phyloP scores from a whole-genome alignment of 2,888 invertebrate species.

The Melanchra persicariae region DNA sequence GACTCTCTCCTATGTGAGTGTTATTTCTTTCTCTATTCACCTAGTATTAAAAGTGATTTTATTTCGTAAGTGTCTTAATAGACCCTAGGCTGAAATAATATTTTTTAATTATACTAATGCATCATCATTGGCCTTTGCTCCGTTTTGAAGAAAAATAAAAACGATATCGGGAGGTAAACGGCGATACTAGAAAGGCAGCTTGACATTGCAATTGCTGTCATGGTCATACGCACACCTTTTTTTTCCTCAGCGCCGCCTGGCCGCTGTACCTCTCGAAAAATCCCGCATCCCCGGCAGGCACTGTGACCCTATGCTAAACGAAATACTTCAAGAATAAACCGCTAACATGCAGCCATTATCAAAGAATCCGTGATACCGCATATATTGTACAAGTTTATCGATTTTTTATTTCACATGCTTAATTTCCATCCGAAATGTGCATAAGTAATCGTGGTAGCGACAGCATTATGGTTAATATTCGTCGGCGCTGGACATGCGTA shows the following conservation, averaged over 20 bases:
- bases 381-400: slow-evolving; percentile 15
- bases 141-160: not conserved
- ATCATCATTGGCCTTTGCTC: too few species aligned
- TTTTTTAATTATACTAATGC: too few species aligned
- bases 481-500: slow-evolving; percentile 68
- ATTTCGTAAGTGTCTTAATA: not conserved
- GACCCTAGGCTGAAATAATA: not conserved
- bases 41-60: not conserved
- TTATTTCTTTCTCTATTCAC: not conserved
- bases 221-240: too few species aligned
- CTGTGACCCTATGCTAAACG: too few species aligned
- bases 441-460: slow-evolving; percentile 67
- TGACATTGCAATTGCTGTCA: too few species aligned
- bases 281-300: too few species aligned
- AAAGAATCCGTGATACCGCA: not conserved
- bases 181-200: too few species aligned
- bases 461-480: slow-evolving; percentile 60
- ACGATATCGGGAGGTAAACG: too few species aligned
- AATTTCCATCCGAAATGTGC: slow-evolving; percentile 51
- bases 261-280: too few species aligned
- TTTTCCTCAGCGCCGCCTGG: too few species aligned
- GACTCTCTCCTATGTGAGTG: too few species aligned
- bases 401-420: slow-evolving; percentile 44
- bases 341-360: slow-evolving; percentile 9
- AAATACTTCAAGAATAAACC: not conserved